Conservation (phyloP, 2,797 vertebrate species). For the Acanthurus lineatus region DNA sequence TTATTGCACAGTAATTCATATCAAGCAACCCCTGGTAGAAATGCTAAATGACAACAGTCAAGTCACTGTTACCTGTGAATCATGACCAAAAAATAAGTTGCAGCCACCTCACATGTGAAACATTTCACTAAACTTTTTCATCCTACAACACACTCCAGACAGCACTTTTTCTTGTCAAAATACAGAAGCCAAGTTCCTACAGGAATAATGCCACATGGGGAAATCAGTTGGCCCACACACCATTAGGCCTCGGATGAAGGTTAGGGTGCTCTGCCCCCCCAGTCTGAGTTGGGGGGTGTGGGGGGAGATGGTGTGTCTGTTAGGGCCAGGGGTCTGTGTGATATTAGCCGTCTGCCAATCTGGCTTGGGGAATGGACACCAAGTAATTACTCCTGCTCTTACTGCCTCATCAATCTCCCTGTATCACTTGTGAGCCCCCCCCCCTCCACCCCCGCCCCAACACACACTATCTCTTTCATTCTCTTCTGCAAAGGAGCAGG, state of each 20-base stretch:
- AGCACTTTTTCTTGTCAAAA: conserved; percentile 55
- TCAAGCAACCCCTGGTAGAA: not conserved
- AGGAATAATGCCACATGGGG: conserved; percentile 81
- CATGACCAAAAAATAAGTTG: conserved; percentile 24
- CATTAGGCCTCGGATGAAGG: conserved; percentile 76
- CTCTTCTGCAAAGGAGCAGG: conserved; percentile 71
- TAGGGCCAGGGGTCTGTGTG: conserved; percentile 88
- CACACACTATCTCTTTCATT: conserved; percentile 78
- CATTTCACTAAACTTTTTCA: conserved; percentile 29
- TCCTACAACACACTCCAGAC: conserved; percentile 39
- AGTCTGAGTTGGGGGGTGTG: conserved; percentile 70
- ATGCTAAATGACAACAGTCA: conserved; percentile 6
- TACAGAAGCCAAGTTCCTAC: conserved; percentile 68
- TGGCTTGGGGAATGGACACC: conserved; percentile 89
- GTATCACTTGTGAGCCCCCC: conserved; percentile 79
- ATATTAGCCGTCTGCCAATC: conserved; percentile 92
- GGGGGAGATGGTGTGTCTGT: conserved; percentile 76
- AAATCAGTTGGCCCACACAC: conserved; percentile 83
- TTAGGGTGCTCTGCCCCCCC: conserved; percentile 77
- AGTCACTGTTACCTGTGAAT: conserved; percentile 31
- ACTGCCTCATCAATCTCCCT: conserved; percentile 91
- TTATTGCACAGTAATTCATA: not conserved
- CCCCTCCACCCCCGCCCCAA: conserved; percentile 28
- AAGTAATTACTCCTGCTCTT: conserved; percentile 91
- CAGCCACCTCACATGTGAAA: conserved; percentile 42